Conservation (phyloP, 2,888 invertebrate genomes). For the Chrysotoxum bicinctum region DNA sequence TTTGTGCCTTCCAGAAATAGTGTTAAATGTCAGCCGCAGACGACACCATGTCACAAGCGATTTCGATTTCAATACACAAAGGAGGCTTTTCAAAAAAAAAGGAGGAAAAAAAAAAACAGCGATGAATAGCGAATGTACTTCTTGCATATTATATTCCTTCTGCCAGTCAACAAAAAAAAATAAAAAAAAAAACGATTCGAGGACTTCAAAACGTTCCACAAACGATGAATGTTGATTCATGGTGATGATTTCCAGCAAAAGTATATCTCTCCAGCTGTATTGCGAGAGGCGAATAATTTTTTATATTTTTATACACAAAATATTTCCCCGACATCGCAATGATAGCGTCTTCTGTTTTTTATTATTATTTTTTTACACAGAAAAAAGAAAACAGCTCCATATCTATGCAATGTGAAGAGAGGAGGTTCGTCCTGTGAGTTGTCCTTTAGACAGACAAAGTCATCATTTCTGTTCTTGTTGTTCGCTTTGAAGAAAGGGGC, state of each 20-base stretch:
- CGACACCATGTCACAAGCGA: constrained; percentile 61
- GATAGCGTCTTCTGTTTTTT: constrained; percentile 38
- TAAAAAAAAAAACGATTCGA: constrained; percentile 21
- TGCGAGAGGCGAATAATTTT: constrained; percentile 20
- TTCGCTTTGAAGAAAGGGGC: constrained; percentile 65
- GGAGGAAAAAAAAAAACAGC: constrained; percentile 6
- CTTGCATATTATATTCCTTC: constrained; percentile 32
- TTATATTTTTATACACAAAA: constrained; percentile 33
- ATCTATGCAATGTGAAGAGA: constrained; percentile 5
- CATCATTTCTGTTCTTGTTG: constrained; percentile 64
- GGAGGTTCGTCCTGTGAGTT: constrained; percentile 54
- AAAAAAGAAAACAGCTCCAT: constrained; percentile 25
- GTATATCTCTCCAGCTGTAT: constrained; percentile 28
- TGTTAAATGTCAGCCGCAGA: constrained; percentile 65
- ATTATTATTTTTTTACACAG: constrained; percentile 5
- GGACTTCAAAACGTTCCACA: constrained; percentile 58
- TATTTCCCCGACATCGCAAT: constrained; percentile 50
- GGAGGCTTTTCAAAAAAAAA: constrained; percentile 31
- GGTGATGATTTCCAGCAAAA: constrained; percentile 66
- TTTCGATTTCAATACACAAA: constrained; percentile 65
- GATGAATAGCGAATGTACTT: constrained; percentile 49
- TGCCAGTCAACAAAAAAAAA: neutral
- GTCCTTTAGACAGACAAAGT: constrained; percentile 68
- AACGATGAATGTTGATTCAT: constrained; percentile 69
- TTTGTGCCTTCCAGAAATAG: constrained; percentile 62